phyloP scores from a whole-genome alignment of 2,888 invertebrate species.

The Vesta saturnalis region DNA sequence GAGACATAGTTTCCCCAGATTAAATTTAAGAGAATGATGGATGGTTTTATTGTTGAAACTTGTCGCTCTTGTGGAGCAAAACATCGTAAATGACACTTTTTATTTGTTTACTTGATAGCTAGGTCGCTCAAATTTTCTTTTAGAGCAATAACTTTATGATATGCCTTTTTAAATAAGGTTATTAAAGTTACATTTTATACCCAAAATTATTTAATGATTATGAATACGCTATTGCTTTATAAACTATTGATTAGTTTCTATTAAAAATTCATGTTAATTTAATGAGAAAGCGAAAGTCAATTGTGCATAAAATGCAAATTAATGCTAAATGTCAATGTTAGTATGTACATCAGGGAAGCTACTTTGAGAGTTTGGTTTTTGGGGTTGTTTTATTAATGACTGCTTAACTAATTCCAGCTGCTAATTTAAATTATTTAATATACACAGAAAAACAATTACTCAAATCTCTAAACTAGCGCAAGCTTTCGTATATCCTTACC shows the following conservation, averaged over 20 bases:
- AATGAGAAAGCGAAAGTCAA: conserved; percentile 35
- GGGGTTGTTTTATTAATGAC: conserved; percentile 47
- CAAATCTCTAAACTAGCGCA: no score
- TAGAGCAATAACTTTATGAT: not conserved
- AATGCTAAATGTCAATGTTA: conserved; percentile 47
- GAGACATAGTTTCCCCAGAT: conserved; percentile 11
- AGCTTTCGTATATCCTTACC: no score
- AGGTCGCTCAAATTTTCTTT: conserved; percentile 5
- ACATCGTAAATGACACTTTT: conserved; percentile 15
- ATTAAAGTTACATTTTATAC: not conserved
- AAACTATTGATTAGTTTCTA: no score
- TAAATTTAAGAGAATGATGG: conserved; percentile 15
- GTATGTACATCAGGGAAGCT: conserved; percentile 39
- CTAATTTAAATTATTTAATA: not conserved
- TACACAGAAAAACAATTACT: no score
- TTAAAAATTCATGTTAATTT: conserved; percentile 30
- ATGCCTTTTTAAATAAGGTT: not conserved
- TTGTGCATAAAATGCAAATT: conserved; percentile 50
- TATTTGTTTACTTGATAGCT: conserved; percentile 11
- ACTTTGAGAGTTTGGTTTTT: conserved; percentile 44
- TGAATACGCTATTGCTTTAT: not conserved
- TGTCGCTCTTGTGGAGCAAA: conserved; percentile 10
- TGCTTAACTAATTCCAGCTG: conserved; percentile 25
- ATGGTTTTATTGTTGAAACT: conserved; percentile 13
- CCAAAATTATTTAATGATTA: no score